Evolutionary conservation across 2,888 invertebrate species (phyloP).

Genomic region (Orthosia cruda): DNA sequence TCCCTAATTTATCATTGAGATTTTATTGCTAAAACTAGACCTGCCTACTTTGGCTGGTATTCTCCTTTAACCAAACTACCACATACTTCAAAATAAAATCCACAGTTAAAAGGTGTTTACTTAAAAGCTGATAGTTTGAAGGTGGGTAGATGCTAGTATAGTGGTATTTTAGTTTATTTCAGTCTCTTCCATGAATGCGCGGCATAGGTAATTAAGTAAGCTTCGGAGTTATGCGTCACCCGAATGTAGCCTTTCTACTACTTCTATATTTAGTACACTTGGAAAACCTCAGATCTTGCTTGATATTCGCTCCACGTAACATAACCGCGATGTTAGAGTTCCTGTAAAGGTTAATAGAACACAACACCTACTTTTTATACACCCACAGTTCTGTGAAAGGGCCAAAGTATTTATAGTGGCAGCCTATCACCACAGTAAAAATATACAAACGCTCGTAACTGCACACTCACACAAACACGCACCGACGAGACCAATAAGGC

Average conservation of each 20-base stretch:
- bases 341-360: neutral
- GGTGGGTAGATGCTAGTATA: too few species aligned
- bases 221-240: too few species aligned
- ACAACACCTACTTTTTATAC: neutral
- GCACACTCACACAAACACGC: too few species aligned
- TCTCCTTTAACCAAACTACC: too few species aligned
- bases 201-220: neutral
- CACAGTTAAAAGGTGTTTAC: neutral
- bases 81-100: neutral
- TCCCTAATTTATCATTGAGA: too few species aligned
- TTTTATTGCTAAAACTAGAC: too few species aligned
- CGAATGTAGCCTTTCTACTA: neutral
- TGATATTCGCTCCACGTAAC: conserved; percentile 4
- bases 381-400: conserved; percentile 7
- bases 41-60: neutral
- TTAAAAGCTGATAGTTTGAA: neutral
- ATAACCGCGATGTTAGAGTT: neutral
- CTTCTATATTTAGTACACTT: neutral
- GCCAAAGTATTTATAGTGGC: neutral
- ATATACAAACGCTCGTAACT: too few species aligned
- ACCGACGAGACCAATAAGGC: too few species aligned
- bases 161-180: neutral
- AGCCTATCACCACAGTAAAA: neutral
- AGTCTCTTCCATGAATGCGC: neutral
- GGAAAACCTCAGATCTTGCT: neutral